Evolutionary conservation across 2,888 invertebrate species (phyloP), one percentile per base, ranked within the genome.

Genomic region (Pheosia tremula): DNA sequence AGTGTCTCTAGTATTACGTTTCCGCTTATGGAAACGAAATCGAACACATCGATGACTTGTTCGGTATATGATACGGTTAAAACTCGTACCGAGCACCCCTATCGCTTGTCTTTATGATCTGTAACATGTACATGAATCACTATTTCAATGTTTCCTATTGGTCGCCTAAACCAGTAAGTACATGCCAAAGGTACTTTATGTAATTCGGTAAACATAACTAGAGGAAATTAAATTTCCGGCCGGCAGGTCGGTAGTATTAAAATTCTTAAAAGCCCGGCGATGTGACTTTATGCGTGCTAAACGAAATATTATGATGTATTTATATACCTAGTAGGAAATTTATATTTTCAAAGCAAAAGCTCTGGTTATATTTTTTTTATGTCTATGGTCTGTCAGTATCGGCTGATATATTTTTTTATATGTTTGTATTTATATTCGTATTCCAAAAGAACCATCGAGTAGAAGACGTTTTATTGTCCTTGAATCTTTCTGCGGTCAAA

Each of bases 211-310:
- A 24, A 24, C 24, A 24, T 24, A 24, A 24, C 24, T 67, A 62
- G 66, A 74, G 75, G 75, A 75, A 75, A 75, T 75, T 74, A 62
- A 75, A 75, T 72, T 72, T 75, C 75, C 75, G 72, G 71, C 24
- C 57, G 58, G 54, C 49, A 66, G 62, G 63, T 67, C 65, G 59
- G 63, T 36, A 38, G 65, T 68, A 73, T 74, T 72, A 72, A 75
- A 71, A 73, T 75, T 64, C 58, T 63, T 63, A 66, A 67, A 67
- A 63, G 71, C 59, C 58, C 57, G 39, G 45, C 36, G 3, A 11
- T 45, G 43, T 56, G 9, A 54, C 38, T 55, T 55, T 58, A 56
- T 58, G 53, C 57, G 63, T 70, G 67, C 69, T 73, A 75, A 73
- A 74, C 73, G 73, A 73, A 70, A 65, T 67, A 67, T 68, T 67